phyloP scores from a whole-genome alignment of 2,888 invertebrate species.

The Chrysotoxum bicinctum region DNA sequence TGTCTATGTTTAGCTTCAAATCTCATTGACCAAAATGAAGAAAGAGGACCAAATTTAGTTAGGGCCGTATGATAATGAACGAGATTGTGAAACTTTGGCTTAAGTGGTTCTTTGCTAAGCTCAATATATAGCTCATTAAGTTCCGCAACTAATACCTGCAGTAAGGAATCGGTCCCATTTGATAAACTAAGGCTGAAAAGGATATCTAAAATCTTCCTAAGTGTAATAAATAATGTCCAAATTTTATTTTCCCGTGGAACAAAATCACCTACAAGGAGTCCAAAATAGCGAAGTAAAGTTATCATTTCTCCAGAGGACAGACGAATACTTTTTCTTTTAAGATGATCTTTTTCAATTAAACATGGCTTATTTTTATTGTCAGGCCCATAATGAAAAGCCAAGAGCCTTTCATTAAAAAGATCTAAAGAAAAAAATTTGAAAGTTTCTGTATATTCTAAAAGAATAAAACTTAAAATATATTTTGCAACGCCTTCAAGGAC shows the following conservation, averaged over 20 bases:
- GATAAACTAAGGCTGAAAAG: too few species aligned
- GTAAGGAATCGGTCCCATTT: too few species aligned
- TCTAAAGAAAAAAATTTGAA: background rate
- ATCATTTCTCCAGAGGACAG: constrained; percentile 5
- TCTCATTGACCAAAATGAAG: background rate
- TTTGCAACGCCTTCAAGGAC: constrained; percentile 4
- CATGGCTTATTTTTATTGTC: too few species aligned
- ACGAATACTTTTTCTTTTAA: too few species aligned
- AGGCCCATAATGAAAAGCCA: too few species aligned
- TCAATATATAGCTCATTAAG: too few species aligned
- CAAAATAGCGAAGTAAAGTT: background rate
- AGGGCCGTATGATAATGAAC: too few species aligned
- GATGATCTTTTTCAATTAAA: too few species aligned
- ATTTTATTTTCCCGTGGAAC: background rate
- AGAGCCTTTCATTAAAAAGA: background rate
- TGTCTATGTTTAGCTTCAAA: background rate
- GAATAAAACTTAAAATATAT: background rate
- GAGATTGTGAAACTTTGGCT: too few species aligned
- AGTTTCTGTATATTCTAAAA: background rate
- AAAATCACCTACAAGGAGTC: background rate
- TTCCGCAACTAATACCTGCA: too few species aligned
- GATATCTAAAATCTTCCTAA: background rate
- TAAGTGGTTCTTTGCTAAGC: too few species aligned
- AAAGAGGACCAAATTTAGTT: background rate
- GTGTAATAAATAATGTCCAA: background rate